phyloP scores from a whole-genome alignment of 2,888 invertebrate genomes.

The Phytoseiulus persimilis region DNA sequence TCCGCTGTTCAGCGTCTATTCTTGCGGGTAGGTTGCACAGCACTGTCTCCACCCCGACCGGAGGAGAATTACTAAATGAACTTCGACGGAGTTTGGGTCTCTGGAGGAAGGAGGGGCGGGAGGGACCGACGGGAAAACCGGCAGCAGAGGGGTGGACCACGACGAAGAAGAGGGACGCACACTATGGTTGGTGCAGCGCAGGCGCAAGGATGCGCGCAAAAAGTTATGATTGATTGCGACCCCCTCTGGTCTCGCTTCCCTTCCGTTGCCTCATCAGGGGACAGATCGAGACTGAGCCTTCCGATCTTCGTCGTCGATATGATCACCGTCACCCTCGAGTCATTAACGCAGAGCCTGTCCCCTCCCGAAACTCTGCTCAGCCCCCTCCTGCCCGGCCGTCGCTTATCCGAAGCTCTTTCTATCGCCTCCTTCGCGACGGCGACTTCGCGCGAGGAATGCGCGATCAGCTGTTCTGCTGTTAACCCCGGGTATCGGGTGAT shows the following conservation, averaged over 20 bases:
- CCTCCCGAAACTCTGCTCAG: neutral
- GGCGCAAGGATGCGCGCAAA: conserved; percentile 25
- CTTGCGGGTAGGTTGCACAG: no score
- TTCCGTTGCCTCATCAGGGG: neutral
- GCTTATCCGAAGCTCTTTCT: neutral
- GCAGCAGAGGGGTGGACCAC: neutral
- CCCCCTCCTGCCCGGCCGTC: neutral
- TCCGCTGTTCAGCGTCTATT: neutral
- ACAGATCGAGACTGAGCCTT: neutral
- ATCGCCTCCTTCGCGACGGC: neutral
- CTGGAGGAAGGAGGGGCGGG: neutral
- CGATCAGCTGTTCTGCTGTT: conserved; percentile 5
- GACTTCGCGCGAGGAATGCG: neutral
- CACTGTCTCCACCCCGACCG: neutral
- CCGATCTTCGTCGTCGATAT: neutral
- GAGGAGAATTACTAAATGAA: neutral
- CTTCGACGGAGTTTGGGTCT: neutral
- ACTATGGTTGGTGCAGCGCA: neutral
- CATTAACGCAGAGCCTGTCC: neutral
- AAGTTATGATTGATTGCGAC: conserved; percentile 39
- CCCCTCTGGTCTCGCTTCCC: neutral
- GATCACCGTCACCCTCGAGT: conserved; percentile 5
- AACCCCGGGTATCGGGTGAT: neutral
- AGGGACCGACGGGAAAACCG: neutral
- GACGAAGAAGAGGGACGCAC: neutral